Percentiles rank a stretch among this genome's conserved stretches.
phyloP scores from a whole-genome alignment of 2,113 vertebrate genomes.

The Octodon degus region DNA sequence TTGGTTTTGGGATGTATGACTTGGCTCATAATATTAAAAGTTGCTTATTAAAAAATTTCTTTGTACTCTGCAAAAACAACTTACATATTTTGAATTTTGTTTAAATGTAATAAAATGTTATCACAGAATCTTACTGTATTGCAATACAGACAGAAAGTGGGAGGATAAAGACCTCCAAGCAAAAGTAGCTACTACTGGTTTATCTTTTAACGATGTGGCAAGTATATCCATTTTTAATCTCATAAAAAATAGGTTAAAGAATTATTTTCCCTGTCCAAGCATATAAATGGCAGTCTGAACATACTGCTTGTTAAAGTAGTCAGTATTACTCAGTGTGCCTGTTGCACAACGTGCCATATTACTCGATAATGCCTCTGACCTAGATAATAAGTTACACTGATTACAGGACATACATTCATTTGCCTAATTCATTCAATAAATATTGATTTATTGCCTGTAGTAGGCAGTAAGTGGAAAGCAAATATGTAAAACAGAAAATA shows the following conservation, averaged over 20 bases:
- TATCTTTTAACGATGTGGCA: constrained; percentile 34
- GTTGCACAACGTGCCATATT: constrained; percentile 26
- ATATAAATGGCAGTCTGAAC: neutral
- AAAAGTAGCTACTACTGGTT: neutral
- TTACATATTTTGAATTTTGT: constrained; percentile 30
- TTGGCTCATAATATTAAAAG: neutral
- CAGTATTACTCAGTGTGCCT: neutral
- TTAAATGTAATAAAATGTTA: constrained; percentile 43
- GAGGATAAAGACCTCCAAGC: neutral
- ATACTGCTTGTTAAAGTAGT: neutral
- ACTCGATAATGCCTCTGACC: constrained; percentile 44
- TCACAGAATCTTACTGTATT: neutral
- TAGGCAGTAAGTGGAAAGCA: constrained; percentile 52
- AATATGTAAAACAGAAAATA: constrained; percentile 42
- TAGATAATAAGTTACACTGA: constrained; percentile 41
- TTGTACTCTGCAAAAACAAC: constrained; percentile 18
- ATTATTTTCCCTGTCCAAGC: neutral
- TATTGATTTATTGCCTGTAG: constrained; percentile 5
- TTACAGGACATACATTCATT: constrained; percentile 20
- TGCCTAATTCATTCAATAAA: constrained; percentile 55
- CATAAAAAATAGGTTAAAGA: constrained; percentile 28
- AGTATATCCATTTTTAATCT: constrained; percentile 34
- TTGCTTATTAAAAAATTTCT: neutral
- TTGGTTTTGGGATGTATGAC: neutral
- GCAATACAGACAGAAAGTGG: constrained; percentile 27